Evolutionary conservation across 2,113 vertebrate species (phyloP), one percentile per base, ranked within the genome.

Genomic region (Serilophus lunatus): DNA sequence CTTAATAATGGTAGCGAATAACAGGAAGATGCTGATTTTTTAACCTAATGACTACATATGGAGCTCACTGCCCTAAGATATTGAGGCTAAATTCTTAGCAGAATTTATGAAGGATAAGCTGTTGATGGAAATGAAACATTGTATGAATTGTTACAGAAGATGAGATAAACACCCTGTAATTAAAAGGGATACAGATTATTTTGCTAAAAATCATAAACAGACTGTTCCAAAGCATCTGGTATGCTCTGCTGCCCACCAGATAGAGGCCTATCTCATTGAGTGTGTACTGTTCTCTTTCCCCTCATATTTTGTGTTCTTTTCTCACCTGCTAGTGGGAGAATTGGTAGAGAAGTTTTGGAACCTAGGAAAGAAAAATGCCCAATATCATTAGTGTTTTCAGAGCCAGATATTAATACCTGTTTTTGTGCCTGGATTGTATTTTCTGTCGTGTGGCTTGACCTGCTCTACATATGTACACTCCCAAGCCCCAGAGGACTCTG

Each of bases 51-150:
- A 7, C 2, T n/a, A 56, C 80, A 44, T 89, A 10, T 64, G 42
- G 47, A 86, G 68, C 47, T 86, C 42, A 18, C 18, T 68, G 80
- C 35, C 12, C 8, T 93, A 65, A 49, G 50, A 56, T 79, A 80
- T 9, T 88, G 57, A 80, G 63, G 38, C 45, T 35, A 80, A 82
- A 16, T 54, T 90, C 57, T 71, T 24, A 15, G 31, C 47, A 70
- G 80, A 92, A 64, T 83, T 94, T 81, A 78, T 31, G 45, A 74
- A 91, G 64, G 72, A 91, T 94, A 89, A 89, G 28, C 45, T 78
- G 51, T 82, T 69, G 77, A 38, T 80, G 60, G 56, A 92, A 60
- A 57, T 53, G 20, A 60, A 88, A 61, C 40, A 69, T 31, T 74
- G 16, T 61, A 81, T 91, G 83, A 12, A 45, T 61, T 83, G 50